Conservation (phyloP, 1,140 invertebrate genomes). For the Aphis gossypii region DNA sequence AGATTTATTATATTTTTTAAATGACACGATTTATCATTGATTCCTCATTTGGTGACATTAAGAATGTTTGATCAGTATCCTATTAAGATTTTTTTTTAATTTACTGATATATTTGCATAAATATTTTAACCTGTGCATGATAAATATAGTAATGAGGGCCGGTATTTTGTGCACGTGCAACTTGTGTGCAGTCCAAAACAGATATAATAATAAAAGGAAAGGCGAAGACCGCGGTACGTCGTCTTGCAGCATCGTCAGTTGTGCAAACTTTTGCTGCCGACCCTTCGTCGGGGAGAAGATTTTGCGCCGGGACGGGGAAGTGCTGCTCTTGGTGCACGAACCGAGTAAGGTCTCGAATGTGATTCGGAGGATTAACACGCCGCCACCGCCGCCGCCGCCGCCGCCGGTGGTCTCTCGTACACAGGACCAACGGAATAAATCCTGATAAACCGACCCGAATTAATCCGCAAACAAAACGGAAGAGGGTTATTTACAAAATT, state of each 20-base stretch:
- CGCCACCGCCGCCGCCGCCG: background rate
- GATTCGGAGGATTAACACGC: constrained; percentile 54
- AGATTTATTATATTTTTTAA: no score
- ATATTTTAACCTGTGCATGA: background rate
- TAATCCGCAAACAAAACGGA: constrained; percentile 58
- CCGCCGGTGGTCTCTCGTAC: constrained; percentile 35
- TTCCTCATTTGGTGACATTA: no score
- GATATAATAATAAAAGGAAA: background rate
- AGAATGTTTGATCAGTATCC: no score
- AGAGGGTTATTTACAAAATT: constrained; percentile 49
- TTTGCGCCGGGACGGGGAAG: background rate
- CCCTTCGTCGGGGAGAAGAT: background rate
- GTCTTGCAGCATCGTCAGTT: background rate
- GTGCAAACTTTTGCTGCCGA: constrained; percentile 3
- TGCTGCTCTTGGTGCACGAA: background rate
- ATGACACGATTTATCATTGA: no score
- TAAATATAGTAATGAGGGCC: background rate
- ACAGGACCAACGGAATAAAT: constrained; percentile 32
- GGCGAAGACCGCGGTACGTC: background rate
- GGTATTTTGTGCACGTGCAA: background rate
- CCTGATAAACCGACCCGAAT: constrained; percentile 58
- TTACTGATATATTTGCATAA: no score
- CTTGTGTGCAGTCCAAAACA: background rate
- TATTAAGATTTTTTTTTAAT: no score
- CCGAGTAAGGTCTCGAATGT: constrained; percentile 45